These are phyloP conservation scores for Acleris cristana DNA, from an alignment of 2,888 invertebrate species.

Conservation along the genomic window DNA sequence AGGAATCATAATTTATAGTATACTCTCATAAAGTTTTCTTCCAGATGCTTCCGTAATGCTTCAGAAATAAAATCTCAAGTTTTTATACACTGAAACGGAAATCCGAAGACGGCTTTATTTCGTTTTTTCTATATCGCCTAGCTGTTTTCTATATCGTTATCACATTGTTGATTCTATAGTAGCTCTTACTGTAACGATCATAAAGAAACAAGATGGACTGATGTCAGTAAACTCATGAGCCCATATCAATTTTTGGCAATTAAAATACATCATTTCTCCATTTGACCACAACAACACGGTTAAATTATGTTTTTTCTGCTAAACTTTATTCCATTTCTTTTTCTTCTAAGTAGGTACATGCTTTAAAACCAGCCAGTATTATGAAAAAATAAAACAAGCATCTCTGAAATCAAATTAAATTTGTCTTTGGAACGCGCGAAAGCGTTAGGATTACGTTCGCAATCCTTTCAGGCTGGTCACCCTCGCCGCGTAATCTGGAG, in stretches of 20 bases:
- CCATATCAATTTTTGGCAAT: too few species aligned
- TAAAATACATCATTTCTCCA: neutral
- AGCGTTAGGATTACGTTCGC: conserved; percentile 22
- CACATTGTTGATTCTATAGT: too few species aligned
- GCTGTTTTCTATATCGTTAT: too few species aligned
- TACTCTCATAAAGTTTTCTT: too few species aligned
- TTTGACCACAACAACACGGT: neutral
- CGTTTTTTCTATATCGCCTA: too few species aligned
- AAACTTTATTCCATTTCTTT: neutral
- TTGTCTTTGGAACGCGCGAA: conserved; percentile 72
- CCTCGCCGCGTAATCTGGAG: conserved; percentile 57
- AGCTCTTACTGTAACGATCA: too few species aligned
- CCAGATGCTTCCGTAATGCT: too few species aligned
- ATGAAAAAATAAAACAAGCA: conserved; percentile 42
- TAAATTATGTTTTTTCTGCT: neutral
- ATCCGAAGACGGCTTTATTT: too few species aligned
- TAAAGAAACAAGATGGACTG: too few species aligned
- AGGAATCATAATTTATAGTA: neutral
- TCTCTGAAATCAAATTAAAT: conserved; percentile 52
- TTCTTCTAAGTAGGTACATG: neutral
- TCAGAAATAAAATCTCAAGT: too few species aligned
- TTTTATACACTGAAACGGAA: too few species aligned
- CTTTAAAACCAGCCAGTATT: conserved; percentile 4
- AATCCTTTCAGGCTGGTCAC: conserved; percentile 31
- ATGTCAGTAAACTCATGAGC: too few species aligned